Evolutionary conservation across 1,140 invertebrate genomes (phyloP).

Genomic region (Tetragonula clypearis): DNA sequence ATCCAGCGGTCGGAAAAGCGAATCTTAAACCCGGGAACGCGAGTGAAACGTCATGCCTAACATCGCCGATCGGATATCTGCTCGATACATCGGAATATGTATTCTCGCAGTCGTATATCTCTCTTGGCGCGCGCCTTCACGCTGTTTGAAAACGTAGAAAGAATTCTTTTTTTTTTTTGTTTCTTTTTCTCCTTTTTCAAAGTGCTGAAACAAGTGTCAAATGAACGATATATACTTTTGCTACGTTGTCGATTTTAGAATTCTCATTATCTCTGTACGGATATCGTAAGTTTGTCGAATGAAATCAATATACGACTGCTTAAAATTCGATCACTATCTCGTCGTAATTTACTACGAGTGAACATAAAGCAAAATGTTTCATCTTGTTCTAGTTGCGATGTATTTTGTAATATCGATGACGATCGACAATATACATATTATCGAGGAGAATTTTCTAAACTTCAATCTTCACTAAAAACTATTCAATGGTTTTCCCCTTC

Average conservation of each 20-base stretch:
- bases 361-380: neutral
- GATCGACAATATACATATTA: slow-evolving; percentile 25
- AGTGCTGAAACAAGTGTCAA: neutral
- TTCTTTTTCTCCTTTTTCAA: neutral
- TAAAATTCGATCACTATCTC: neutral
- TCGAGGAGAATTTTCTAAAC: slow-evolving; percentile 31
- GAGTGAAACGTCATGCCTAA: slow-evolving; percentile 58
- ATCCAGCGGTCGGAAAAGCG: slow-evolving; percentile 55
- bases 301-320: slow-evolving; percentile 8
- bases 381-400: neutral
- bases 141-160: neutral
- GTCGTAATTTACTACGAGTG: neutral
- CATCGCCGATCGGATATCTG: slow-evolving; percentile 55
- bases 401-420: slow-evolving; percentile 15
- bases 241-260: neutral
- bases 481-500: slow-evolving; percentile 24
- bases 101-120: slow-evolving; percentile 2
- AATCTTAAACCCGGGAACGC: slow-evolving; percentile 59
- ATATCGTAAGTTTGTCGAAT: neutral
- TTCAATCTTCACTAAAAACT: slow-evolving; percentile 54
- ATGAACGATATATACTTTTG: neutral
- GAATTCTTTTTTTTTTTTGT: neutral
- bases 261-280: no score
- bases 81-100: slow-evolving; percentile 21
- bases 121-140: neutral